Percentiles rank a stretch among this genome's conserved stretches.
Evolutionary conservation across 2,113 vertebrate species (phyloP).

Genomic region (Dinomys branickii): DNA sequence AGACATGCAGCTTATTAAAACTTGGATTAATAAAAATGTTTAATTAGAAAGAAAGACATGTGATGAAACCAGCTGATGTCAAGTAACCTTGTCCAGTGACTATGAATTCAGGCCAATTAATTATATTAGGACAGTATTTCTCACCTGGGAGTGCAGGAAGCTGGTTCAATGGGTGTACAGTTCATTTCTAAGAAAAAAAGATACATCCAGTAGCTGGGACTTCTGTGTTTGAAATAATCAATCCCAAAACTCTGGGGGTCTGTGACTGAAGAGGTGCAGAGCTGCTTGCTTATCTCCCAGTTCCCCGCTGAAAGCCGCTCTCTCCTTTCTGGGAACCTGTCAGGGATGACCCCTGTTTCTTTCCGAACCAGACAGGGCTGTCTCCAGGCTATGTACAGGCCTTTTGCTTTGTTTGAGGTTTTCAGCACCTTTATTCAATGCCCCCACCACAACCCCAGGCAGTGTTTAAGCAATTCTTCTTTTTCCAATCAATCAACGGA

Average conservation of each 20-base stretch:
- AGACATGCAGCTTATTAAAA: constrained; percentile 13
- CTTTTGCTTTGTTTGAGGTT: constrained; percentile 62
- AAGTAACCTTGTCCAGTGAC: not conserved
- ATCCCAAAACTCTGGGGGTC: not conserved
- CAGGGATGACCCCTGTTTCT: not conserved
- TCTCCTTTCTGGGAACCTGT: not conserved
- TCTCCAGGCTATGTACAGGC: constrained; percentile 10
- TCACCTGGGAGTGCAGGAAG: not conserved
- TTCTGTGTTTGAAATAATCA: constrained; percentile 6
- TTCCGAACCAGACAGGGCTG: not conserved
- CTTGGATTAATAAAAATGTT: not conserved
- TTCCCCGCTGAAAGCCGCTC: not conserved
- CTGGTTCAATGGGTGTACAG: not conserved
- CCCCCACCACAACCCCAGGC: not conserved
- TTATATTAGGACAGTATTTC: not conserved
- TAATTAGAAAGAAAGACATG: not conserved
- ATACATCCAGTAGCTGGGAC: not conserved
- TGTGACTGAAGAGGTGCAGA: not conserved
- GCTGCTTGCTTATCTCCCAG: not conserved
- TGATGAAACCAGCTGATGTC: not conserved
- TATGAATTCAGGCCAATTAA: constrained; percentile 5
- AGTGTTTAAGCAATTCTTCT: constrained; percentile 47
- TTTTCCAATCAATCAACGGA: constrained; percentile 67
- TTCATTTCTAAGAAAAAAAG: not conserved
- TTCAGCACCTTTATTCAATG: constrained; percentile 68